Evolutionary conservation across 2,888 invertebrate genomes (phyloP).

Genomic region (Coremacera marginata): DNA sequence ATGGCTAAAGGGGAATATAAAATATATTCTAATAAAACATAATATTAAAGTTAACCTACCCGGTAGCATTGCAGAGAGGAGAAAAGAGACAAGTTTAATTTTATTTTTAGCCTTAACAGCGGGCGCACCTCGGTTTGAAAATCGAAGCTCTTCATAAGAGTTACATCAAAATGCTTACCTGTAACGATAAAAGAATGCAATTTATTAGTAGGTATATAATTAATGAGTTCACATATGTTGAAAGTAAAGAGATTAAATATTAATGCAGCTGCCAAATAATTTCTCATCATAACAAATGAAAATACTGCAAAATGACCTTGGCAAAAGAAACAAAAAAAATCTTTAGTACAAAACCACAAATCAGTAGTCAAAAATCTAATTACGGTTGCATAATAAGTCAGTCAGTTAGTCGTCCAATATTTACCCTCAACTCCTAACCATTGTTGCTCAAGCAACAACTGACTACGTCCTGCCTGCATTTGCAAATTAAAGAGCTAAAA

Average conservation of each 20-base stretch:
- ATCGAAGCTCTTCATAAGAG: too few species aligned
- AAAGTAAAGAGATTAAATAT: background rate
- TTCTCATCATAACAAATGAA: background rate
- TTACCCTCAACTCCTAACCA: background rate
- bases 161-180: background rate
- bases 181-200: background rate
- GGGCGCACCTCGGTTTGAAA: too few species aligned
- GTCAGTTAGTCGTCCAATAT: background rate
- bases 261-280: background rate
- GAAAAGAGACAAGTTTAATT: too few species aligned
- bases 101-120: too few species aligned
- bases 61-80: too few species aligned
- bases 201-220: background rate
- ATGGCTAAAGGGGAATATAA: too few species aligned
- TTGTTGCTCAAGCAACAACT: background rate
- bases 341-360: conserved; percentile 34
- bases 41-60: too few species aligned
- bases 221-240: background rate
- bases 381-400: conserved; percentile 24
- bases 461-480: background rate
- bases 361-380: conserved; percentile 31
- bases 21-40: too few species aligned
- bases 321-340: conserved; percentile 38
- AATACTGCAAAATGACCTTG: background rate
- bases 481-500: conserved; percentile 32